Evolutionary conservation across 2,797 vertebrate species (phyloP).

Genomic region (Crenichthys baileyi): DNA sequence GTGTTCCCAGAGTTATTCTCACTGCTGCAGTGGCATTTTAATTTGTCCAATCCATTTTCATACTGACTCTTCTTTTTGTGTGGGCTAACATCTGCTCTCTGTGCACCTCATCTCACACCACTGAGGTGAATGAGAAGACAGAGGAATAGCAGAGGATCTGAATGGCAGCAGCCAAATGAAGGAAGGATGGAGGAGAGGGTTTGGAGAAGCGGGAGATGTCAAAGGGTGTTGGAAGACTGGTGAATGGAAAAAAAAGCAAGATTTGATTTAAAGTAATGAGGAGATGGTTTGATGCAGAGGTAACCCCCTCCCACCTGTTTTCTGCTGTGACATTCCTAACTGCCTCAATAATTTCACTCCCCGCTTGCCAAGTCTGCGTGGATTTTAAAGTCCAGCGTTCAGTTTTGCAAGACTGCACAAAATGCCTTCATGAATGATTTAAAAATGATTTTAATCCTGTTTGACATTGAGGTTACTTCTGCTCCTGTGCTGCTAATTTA

Average conservation of each 20-base stretch:
- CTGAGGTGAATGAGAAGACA: conserved; percentile 16
- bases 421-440: conserved; percentile 25
- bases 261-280: conserved; percentile 3
- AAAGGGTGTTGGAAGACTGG: not conserved
- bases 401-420: conserved; percentile 37
- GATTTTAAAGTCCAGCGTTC: conserved; percentile 16
- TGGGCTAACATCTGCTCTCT: conserved; percentile 43
- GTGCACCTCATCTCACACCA: conserved; percentile 31
- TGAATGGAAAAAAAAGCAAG: not conserved
- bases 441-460: not conserved
- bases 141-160: conserved; percentile 9
- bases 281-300: conserved; percentile 9
- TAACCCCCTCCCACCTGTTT: not conserved
- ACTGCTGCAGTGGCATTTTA: conserved; percentile 50
- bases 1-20: conserved; percentile 39
- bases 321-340: conserved; percentile 40
- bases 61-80: conserved; percentile 32
- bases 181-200: not conserved
- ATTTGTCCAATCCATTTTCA: conserved; percentile 55
- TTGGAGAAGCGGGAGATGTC: not conserved
- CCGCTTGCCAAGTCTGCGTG: conserved; percentile 24
- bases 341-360: conserved; percentile 44
- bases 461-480: conserved; percentile 14
- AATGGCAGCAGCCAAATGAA: not conserved
- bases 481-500: not conserved